Conservation (phyloP, 2,888 invertebrate species). For the Palloptera scutellata region DNA sequence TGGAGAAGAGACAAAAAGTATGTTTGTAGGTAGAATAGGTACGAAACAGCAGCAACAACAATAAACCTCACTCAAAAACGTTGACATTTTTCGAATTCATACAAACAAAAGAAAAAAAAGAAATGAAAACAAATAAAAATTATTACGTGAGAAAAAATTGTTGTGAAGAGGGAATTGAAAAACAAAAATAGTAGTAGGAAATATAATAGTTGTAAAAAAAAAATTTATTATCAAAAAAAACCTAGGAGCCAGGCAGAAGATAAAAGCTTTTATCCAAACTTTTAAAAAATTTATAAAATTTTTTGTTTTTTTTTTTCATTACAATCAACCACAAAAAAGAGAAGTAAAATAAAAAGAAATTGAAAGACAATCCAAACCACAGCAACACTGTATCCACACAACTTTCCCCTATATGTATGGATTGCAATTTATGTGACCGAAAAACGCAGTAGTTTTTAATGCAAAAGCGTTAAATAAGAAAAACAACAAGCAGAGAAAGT, state of each 20-base stretch:
- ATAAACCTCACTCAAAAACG: too few species aligned
- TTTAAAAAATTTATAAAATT: conserved; percentile 39
- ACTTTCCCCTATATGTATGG: neutral
- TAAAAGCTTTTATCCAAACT: conserved; percentile 41
- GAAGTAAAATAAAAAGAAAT: conserved; percentile 10
- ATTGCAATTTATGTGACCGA: conserved; percentile 18
- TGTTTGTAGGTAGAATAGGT: too few species aligned
- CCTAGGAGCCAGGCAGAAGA: conserved; percentile 35
- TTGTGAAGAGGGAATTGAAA: neutral
- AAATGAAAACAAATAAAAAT: neutral
- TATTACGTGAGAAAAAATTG: neutral
- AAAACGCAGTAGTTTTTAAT: conserved; percentile 36
- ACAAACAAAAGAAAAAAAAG: too few species aligned
- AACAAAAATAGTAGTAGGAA: neutral
- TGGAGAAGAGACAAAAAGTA: too few species aligned
- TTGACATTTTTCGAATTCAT: too few species aligned
- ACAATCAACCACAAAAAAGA: conserved; percentile 7
- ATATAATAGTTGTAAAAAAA: conserved; percentile 17
- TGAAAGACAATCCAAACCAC: conserved; percentile 26
- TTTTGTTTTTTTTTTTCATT: conserved; percentile 30
- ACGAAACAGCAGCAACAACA: too few species aligned
- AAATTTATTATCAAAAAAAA: conserved; percentile 10
- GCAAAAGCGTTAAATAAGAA: conserved; percentile 39
- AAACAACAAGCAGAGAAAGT: conserved; percentile 17
- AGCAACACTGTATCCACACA: too few species aligned